Evolutionary conservation across 2,888 invertebrate species (phyloP), one percentile per base, ranked within the genome.

Genomic region (Oligia latruncula): DNA sequence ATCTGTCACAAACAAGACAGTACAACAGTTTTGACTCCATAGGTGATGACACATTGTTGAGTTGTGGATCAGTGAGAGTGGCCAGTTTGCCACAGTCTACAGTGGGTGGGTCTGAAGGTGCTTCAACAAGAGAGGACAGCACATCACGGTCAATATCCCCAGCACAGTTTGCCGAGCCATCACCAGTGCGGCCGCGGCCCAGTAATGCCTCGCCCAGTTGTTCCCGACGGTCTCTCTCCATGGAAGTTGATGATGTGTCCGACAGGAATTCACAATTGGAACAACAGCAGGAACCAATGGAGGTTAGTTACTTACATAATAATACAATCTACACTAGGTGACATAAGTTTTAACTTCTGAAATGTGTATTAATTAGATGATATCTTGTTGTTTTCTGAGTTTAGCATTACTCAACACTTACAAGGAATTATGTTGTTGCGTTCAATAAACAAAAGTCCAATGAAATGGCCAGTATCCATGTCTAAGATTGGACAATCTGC

Each of bases 21-120:
- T 97, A 96, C 86, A 96, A 95, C 88, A 97, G 97, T 89, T 96
- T 96, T 93, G 96, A 96, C 89, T 96, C 96, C 9, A 97, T 97
- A 94, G 96, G 96, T 88, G 96, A 97, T 83, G 96, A 97, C 55
- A 94, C 95, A 79, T 92, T 96, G 79, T 91, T 97, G 84, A 95
- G 95, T 85, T 97, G 96, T 93, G 96, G 96, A 2, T 95, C 96
- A 74, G 96, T 96, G 67, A 93, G 96, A 87, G 96, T 96, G 67
- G 91, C 92, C 29, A 95, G 94, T 82, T 92, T 96, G 80, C 95
- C 95, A 77, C 96, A 95, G 85, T 92, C 95, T 4, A 93, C 95
- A 74, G 95, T 95, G 40, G 94, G 91, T 77, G 94, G 91, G 8
- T 92, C 95, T 83, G 96, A 96, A 83, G 95, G 94, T 29, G 95